These are phyloP conservation scores for Orestias chungarensis DNA, from an alignment of 2,797 vertebrate genomes.

Conservation along the genomic window DNA sequence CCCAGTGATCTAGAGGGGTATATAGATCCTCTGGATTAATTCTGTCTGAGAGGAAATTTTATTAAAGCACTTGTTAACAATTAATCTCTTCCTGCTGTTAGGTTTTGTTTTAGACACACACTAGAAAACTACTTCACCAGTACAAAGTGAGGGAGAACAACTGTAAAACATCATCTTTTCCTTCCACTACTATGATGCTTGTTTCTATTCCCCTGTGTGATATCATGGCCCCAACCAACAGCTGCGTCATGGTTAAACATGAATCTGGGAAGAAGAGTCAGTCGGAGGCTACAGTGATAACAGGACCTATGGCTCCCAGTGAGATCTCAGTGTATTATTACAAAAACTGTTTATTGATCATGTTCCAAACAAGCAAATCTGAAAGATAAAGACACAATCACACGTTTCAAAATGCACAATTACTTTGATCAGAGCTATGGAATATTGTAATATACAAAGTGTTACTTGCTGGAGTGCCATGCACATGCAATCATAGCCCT, in stretches of 20 bases:
- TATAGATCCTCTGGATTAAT: neutral
- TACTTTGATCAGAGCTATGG: neutral
- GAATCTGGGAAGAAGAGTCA: conserved; percentile 57
- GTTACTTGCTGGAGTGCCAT: neutral
- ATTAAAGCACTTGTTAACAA: conserved; percentile 2
- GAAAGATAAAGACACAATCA: conserved; percentile 13
- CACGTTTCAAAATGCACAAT: conserved; percentile 14
- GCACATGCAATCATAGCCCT: neutral
- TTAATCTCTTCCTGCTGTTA: conserved; percentile 6
- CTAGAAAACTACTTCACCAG: conserved; percentile 6
- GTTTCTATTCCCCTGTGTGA: conserved; percentile 14
- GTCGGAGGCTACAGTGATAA: conserved; percentile 48
- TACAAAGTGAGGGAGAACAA: conserved; percentile 16
- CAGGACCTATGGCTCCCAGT: conserved; percentile 39
- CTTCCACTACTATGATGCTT: neutral
- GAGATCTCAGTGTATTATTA: conserved; percentile 52
- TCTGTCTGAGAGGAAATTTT: neutral
- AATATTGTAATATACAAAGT: neutral
- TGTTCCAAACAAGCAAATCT: conserved; percentile 40
- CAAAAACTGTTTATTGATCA: conserved; percentile 49
- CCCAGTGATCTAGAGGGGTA: neutral
- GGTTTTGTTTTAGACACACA: conserved; percentile 6
- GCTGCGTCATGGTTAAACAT: conserved; percentile 45
- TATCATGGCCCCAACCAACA: conserved; percentile 28
- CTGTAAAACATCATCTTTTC: neutral